Evolutionary conservation across 2,113 vertebrate genomes (phyloP).

Genomic region (Synodontis membranacea): DNA sequence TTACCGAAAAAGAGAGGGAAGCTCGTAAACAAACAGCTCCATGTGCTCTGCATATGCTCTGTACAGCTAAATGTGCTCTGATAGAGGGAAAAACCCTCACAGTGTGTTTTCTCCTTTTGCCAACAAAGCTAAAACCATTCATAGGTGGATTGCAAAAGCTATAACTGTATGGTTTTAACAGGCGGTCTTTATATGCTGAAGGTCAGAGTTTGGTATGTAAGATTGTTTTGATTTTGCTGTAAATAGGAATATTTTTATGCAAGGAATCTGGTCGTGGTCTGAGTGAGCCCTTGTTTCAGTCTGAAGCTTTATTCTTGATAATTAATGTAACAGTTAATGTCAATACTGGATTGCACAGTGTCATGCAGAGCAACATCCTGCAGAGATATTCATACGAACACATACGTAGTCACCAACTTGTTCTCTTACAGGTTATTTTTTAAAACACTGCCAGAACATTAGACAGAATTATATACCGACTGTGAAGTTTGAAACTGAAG

Average conservation of each 20-base stretch:
- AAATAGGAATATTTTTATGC: constrained; percentile 59
- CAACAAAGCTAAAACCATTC: constrained; percentile 20
- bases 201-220: constrained; percentile 29
- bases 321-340: constrained; percentile 11
- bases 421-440: constrained; percentile 21
- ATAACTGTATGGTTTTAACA: constrained; percentile 27
- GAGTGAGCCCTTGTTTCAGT: constrained; percentile 26
- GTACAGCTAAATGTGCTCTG: constrained; percentile 1
- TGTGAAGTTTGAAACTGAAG: not conserved
- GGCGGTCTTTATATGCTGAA: constrained; percentile 41
- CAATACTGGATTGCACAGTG: constrained; percentile 23
- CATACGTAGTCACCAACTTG: constrained; percentile 23
- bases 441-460: constrained; percentile 11
- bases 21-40: not conserved
- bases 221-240: constrained; percentile 43
- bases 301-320: constrained; percentile 38
- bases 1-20: not conserved
- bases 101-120: not conserved
- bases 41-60: not conserved
- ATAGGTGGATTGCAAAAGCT: not conserved
- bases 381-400: constrained; percentile 28
- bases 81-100: not conserved
- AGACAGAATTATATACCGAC: not conserved
- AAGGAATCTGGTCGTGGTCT: constrained; percentile 26
- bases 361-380: constrained; percentile 30